Conservation (phyloP, 2,113 vertebrate genomes). For the human region DNA sequence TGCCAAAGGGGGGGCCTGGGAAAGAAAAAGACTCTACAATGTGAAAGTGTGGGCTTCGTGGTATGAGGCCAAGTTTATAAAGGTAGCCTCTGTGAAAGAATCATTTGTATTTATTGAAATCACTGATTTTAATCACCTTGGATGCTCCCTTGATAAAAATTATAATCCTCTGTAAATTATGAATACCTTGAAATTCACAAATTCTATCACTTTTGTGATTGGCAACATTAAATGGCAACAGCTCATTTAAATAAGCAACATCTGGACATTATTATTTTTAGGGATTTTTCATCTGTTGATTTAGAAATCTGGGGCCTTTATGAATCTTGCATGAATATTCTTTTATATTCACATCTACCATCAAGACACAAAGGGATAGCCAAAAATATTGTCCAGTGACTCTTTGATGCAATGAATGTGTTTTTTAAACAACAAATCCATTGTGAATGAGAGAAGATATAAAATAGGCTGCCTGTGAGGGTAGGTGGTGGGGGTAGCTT, state of each 20-base stretch:
- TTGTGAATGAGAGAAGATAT: conserved; percentile 25
- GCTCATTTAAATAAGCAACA: conserved; percentile 88
- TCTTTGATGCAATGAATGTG: conserved; percentile 68
- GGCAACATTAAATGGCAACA: conserved; percentile 80
- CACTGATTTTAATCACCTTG: conserved; percentile 44
- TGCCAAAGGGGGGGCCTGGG: neutral
- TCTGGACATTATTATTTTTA: conserved; percentile 87
- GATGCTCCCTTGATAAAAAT: conserved; percentile 53
- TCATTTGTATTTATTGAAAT: conserved; percentile 60
- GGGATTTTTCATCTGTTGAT: conserved; percentile 85
- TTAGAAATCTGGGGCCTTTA: conserved; percentile 83
- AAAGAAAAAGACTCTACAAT: neutral
- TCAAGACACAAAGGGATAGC: conserved; percentile 75
- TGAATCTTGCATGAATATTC: conserved; percentile 80
- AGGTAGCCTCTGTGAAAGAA: neutral
- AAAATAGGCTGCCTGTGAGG: conserved; percentile 53
- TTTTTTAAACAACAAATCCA: conserved; percentile 65
- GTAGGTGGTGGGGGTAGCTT: conserved; percentile 73
- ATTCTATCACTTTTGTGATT: conserved; percentile 78
- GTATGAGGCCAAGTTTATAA: neutral
- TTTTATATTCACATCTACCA: conserved; percentile 72
- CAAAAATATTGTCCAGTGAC: conserved; percentile 64
- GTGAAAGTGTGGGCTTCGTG: neutral
- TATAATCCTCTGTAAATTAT: conserved; percentile 59
- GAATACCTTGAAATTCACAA: conserved; percentile 79